Conservation (phyloP, 1,140 invertebrate species). For the Papilio polyxenes region DNA sequence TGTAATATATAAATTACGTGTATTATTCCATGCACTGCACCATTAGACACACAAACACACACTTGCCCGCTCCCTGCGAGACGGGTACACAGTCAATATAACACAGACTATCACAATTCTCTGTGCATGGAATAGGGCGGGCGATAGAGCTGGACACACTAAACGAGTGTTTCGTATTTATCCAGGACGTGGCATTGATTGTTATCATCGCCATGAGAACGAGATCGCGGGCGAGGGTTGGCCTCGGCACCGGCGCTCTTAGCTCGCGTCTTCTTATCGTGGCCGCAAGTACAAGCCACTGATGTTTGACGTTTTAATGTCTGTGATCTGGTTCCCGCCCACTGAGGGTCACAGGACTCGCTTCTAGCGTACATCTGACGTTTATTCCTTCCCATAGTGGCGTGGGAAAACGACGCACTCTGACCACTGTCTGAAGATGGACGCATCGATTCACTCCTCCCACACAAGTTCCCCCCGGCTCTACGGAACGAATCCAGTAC, state of each 20-base stretch:
- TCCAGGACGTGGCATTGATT: conserved; percentile 73
- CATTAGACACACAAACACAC: conserved; percentile 46
- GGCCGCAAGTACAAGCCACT: conserved; percentile 74
- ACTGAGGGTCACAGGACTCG: conserved; percentile 71
- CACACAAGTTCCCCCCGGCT: conserved; percentile 66
- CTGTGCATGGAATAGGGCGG: conserved; percentile 54
- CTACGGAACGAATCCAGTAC: conserved; percentile 73
- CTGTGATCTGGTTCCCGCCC: conserved; percentile 65
- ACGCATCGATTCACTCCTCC: conserved; percentile 63
- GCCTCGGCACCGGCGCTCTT: conserved; percentile 54
- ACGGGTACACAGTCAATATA: conserved; percentile 39
- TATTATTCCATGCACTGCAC: conserved; percentile 46
- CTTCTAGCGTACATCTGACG: conserved; percentile 67
- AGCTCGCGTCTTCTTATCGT: conserved; percentile 70
- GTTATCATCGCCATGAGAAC: conserved; percentile 71
- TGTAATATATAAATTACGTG: conserved; percentile 42
- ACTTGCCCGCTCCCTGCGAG: not conserved
- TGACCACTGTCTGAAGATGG: conserved; percentile 68
- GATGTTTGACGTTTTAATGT: conserved; percentile 73
- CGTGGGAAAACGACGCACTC: conserved; percentile 58
- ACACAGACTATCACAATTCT: conserved; percentile 56
- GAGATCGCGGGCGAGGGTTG: conserved; percentile 59
- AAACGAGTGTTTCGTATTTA: conserved; percentile 80
- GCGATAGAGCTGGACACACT: conserved; percentile 46
- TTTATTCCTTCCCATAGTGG: conserved; percentile 67